Evolutionary conservation across 2,888 invertebrate species (phyloP).

Genomic region (Idaea dimidiata): DNA sequence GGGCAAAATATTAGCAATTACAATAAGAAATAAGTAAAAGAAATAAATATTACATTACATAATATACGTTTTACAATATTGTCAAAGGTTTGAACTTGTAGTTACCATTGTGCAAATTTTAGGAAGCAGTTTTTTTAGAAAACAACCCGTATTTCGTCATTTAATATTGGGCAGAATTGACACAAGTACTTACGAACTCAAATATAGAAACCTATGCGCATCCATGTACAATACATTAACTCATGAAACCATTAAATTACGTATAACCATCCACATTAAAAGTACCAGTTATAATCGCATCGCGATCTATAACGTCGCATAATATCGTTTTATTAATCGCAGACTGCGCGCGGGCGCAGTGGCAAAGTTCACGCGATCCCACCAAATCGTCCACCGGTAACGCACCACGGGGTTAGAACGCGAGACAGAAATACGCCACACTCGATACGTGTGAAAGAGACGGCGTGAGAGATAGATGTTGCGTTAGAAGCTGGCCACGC

Average conservation of each 20-base stretch:
- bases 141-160: too few relatives aligned
- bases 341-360: conserved; percentile 60
- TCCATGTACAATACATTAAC: conserved; percentile 19
- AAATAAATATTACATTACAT: too few relatives aligned
- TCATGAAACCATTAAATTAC: conserved; percentile 30
- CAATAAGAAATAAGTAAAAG: too few relatives aligned
- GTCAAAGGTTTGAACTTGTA: too few relatives aligned
- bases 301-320: conserved; percentile 70
- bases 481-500: conserved; percentile 76
- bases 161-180: too few relatives aligned
- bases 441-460: conserved; percentile 41
- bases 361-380: conserved; percentile 77
- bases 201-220: too few relatives aligned
- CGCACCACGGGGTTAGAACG: conserved; percentile 66
- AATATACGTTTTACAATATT: too few relatives aligned
- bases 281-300: conserved; percentile 57
- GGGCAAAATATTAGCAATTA: too few relatives aligned
- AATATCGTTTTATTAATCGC: conserved; percentile 68
- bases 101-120: too few relatives aligned
- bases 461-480: conserved; percentile 62
- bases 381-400: conserved; percentile 62
- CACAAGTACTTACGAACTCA: too few relatives aligned
- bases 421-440: conserved; percentile 37
- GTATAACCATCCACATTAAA: conserved; percentile 42
- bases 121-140: too few relatives aligned